Percentiles rank a stretch among this genome's conserved stretches.
These are phyloP conservation scores for Ormyrus rosae DNA, from an alignment of 2,888 invertebrate species.

Conservation along the genomic window DNA sequence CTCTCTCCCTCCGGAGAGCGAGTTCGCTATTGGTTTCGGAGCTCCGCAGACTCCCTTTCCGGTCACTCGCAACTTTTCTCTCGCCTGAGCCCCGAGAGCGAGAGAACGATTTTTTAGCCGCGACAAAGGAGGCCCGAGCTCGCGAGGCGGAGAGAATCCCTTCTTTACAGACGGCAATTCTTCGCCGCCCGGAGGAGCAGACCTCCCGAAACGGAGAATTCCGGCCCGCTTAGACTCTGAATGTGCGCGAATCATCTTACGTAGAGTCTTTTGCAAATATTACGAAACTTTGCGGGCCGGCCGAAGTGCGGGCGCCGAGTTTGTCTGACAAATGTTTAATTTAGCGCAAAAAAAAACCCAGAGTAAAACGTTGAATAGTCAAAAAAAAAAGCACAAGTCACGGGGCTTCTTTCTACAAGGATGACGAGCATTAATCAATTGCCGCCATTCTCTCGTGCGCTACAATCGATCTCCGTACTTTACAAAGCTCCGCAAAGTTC, in stretches of 20 bases:
- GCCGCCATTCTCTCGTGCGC: no score
- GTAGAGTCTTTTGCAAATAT: no score
- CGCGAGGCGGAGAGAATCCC: constrained; percentile 1
- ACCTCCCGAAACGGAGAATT: neutral
- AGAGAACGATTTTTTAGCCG: constrained; percentile 5
- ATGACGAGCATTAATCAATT: no score
- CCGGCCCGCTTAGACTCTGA: neutral
- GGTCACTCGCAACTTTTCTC: constrained; percentile 45
- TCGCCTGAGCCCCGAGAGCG: neutral
- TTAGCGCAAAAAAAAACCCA: no score
- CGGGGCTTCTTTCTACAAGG: no score
- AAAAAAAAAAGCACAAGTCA: no score
- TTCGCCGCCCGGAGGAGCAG: neutral
- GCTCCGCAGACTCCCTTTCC: constrained; percentile 46
- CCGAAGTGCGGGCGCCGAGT: no score
- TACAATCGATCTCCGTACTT: neutral
- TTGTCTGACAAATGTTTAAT: no score
- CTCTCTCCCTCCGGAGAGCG: constrained; percentile 23
- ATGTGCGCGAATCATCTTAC: no score
- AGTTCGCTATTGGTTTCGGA: constrained; percentile 32
- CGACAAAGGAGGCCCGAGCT: constrained; percentile 24
- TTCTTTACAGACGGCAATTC: constrained; percentile 2
- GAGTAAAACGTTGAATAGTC: no score
- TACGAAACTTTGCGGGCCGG: no score
- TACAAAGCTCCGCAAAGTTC: neutral